Base-by-base conservation (phyloP, 2,113 vertebrate species). In the Oreochromis aureus region DNA sequence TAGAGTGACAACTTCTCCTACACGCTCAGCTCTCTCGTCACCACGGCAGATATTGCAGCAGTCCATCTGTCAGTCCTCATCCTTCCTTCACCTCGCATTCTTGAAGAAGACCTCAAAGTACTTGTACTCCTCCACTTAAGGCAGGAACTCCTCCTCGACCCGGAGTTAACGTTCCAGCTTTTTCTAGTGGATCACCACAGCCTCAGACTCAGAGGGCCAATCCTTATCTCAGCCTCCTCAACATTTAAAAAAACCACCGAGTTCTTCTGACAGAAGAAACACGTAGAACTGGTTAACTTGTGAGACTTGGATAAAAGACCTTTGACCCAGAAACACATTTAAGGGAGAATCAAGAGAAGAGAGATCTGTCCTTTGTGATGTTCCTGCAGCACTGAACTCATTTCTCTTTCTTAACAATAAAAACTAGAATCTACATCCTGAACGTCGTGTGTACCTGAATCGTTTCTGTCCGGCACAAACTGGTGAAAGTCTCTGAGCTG, bases 71-170 rank as follows among this genome's bases (percentile, higher is more conserved):
- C 71, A 76, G 44, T 32, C 71, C 24, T 76, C 71, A 48, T 78
- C 24, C 71, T 78, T 78, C 44, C 10, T 48, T 76, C 6, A 3
- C 15, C 16, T 48, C 71, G 19, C 71, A 48, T 48, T 76, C 41
- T 46, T 76, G 44, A 76, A 30, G 15, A 76, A 76, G 44, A 76
- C 2, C 71, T 76, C 24, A 18, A 48, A 48, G 24, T 76, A 76
- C 22, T 48, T 76, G 15, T 27, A 76, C 66, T 71, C 36, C n/a
- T 71, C 66, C 66, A 44, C 66, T 71, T 16, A 44, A 71, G 66
- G 66, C 69, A 30, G 69, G 24, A 76, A 76, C 41, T 76, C 8
- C 69, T 73, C 69, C 22, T 46, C 1, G 22, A 30, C 69, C 41
- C 1, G 4, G 41, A 48, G 71, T 76, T 76, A 30, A 30, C 3